Conservation (phyloP, 2,888 invertebrate genomes). For the Conomelus anceps region DNA sequence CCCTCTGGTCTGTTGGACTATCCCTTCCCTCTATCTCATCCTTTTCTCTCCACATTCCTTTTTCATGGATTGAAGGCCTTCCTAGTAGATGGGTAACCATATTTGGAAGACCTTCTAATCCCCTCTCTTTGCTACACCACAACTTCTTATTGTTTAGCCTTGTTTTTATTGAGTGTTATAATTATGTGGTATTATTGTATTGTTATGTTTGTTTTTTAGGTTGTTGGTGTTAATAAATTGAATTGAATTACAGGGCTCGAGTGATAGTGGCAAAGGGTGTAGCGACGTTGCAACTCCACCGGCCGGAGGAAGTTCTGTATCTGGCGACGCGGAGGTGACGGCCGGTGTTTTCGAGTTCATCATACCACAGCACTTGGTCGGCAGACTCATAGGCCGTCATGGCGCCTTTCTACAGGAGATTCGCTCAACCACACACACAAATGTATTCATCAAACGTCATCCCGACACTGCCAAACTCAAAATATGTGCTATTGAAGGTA, state of each 20-base stretch:
- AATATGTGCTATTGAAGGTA: constrained; percentile 78
- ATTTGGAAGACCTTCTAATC: too few species aligned
- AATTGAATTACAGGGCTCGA: constrained; percentile 69
- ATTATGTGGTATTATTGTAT: too few species aligned
- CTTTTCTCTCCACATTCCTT: too few species aligned
- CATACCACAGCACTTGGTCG: constrained; percentile 69
- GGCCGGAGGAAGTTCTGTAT: constrained; percentile 46
- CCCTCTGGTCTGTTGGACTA: too few species aligned
- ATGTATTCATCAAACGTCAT: constrained; percentile 70
- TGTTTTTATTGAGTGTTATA: too few species aligned
- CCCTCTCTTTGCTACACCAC: too few species aligned
- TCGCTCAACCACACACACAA: constrained; percentile 69
- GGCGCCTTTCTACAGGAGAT: constrained; percentile 76
- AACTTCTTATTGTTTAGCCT: too few species aligned
- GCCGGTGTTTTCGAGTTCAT: constrained; percentile 60
- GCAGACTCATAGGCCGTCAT: constrained; percentile 77
- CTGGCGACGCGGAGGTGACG: constrained; percentile 39
- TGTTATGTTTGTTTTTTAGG: too few species aligned
- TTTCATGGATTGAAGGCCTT: too few species aligned
- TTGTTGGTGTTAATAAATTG: too few species aligned
- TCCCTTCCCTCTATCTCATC: too few species aligned
- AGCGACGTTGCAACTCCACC: constrained; percentile 58
- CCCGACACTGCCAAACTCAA: constrained; percentile 66
- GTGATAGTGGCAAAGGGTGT: constrained; percentile 76
- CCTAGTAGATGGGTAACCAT: too few species aligned